These are phyloP conservation scores for Eubasilissa regina DNA, from an alignment of 1,140 invertebrate species.

Conservation along the genomic window DNA sequence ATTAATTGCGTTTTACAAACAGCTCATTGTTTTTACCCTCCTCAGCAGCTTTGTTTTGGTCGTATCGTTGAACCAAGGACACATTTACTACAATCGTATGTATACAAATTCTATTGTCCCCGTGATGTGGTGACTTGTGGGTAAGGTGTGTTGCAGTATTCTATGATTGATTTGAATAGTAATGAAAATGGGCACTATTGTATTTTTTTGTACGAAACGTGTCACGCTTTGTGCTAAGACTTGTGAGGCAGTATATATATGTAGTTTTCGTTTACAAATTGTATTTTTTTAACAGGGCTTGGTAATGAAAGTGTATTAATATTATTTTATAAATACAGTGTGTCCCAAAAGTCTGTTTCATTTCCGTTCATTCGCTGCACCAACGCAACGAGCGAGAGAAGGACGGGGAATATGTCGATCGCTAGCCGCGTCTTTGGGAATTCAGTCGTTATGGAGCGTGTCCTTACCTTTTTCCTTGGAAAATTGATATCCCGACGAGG, in stretches of 20 bases:
- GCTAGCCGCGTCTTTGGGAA: too few species aligned
- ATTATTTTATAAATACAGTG: not conserved
- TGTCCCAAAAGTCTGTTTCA: not conserved
- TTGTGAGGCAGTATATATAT: not conserved
- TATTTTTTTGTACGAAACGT: slow-evolving; percentile 17
- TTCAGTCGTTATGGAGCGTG: too few species aligned
- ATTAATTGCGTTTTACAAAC: slow-evolving; percentile 20
- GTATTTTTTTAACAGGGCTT: not conserved
- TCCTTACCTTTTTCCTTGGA: too few species aligned
- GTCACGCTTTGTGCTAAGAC: not conserved
- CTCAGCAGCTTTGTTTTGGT: not conserved
- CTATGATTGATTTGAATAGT: slow-evolving; percentile 23
- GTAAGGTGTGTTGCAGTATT: slow-evolving; percentile 10
- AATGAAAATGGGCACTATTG: slow-evolving; percentile 20
- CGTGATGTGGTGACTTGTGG: not conserved
- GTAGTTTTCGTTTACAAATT: not conserved
- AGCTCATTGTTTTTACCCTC: slow-evolving; percentile 26
- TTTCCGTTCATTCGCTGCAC: too few species aligned
- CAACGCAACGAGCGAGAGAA: too few species aligned
- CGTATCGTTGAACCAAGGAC: slow-evolving; percentile 24
- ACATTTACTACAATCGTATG: slow-evolving; percentile 21
- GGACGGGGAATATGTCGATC: too few species aligned
- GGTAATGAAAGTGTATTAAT: too few species aligned
- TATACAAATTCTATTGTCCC: slow-evolving; percentile 31
- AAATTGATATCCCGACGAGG: too few species aligned